Evolutionary conservation across 2,113 vertebrate species (phyloP).

Genomic region (Hippocampus comes): DNA sequence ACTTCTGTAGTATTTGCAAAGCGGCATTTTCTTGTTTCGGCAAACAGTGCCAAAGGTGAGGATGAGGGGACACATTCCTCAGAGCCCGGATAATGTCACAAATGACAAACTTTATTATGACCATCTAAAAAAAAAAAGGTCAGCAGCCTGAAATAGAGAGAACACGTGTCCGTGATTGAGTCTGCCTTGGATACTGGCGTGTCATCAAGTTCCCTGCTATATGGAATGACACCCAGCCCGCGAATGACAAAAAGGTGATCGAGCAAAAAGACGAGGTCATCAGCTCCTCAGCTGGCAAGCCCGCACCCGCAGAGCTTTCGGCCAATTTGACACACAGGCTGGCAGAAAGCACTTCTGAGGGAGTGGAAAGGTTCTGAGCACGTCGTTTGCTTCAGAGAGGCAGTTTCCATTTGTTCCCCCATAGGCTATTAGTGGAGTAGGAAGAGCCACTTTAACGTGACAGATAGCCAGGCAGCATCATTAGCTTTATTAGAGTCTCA

Average conservation of each 20-base stretch:
- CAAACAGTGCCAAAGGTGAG: background rate
- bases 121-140: background rate
- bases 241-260: constrained; percentile 23
- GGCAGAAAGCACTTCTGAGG: constrained; percentile 68
- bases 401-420: constrained; percentile 29
- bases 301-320: constrained; percentile 33
- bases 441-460: constrained; percentile 36
- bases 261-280: constrained; percentile 39
- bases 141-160: background rate
- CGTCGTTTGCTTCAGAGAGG: constrained; percentile 19
- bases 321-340: constrained; percentile 71
- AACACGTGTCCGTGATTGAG: background rate
- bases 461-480: constrained; percentile 35
- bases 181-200: background rate
- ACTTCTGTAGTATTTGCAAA: background rate
- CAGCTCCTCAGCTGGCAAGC: constrained; percentile 8
- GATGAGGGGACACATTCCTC: background rate
- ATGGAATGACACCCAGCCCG: constrained; percentile 8
- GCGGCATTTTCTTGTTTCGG: background rate
- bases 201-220: constrained; percentile 13
- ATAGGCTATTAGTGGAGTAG: constrained; percentile 37
- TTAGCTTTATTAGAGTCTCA: constrained; percentile 22
- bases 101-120: background rate
- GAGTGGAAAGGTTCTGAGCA: constrained; percentile 56
- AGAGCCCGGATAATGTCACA: background rate